A percentile compares a stretch with the other conserved stretches of the same genome.
phyloP scores from a whole-genome alignment of 2,888 invertebrate species.

The Mythimna lalbum region DNA sequence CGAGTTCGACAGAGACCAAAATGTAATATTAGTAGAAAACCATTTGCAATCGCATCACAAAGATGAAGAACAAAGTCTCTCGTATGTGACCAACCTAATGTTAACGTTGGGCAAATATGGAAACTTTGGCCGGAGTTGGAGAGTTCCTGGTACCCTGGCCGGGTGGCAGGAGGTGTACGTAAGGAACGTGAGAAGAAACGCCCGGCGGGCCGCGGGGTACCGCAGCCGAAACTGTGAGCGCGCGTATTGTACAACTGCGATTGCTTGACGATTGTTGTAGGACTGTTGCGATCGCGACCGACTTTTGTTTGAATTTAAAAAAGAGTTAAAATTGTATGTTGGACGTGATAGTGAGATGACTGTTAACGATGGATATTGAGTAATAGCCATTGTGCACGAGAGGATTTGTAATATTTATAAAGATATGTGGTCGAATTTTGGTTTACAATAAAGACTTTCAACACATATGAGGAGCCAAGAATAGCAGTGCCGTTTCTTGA shows the following conservation, averaged over 20 bases:
- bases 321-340: no score
- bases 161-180: slow-evolving; percentile 66
- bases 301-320: not conserved
- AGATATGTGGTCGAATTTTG: no score
- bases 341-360: no score
- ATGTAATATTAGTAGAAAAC: no score
- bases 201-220: slow-evolving; percentile 78
- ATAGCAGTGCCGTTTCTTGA: no score
- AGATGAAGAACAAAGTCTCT: not conserved
- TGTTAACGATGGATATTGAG: no score
- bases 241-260: slow-evolving; percentile 26
- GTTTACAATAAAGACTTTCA: no score
- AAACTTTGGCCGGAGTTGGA: slow-evolving; percentile 74
- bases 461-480: no score
- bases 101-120: slow-evolving; percentile 52
- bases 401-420: no score
- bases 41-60: not conserved
- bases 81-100: slow-evolving; percentile 28
- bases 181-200: slow-evolving; percentile 89
- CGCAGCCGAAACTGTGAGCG: slow-evolving; percentile 68
- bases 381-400: no score
- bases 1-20: no score
- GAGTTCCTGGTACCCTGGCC: slow-evolving; percentile 78
- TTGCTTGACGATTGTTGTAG: slow-evolving; percentile 11
- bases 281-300: not conserved